Conservation (phyloP, 2,797 vertebrate species). For the Myotis myotis region DNA sequence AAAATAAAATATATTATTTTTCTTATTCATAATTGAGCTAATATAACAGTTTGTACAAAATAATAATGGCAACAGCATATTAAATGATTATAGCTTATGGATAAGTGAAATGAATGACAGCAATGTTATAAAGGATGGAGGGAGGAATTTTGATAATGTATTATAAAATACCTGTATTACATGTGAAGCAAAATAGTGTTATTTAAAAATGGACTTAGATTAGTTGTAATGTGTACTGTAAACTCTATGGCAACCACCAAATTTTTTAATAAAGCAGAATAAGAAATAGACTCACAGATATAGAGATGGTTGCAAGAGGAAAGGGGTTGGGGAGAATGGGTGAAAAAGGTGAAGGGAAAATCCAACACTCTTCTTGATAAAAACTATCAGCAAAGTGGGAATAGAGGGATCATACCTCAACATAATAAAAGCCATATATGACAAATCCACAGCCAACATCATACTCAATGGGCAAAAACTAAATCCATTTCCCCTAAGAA, state of each 20-base stretch:
- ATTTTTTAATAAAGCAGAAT: background rate
- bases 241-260: background rate
- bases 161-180: background rate
- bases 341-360: background rate
- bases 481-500: too few relatives aligned
- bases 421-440: too few relatives aligned
- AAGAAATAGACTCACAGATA: background rate
- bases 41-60: background rate
- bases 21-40: background rate
- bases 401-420: too few relatives aligned
- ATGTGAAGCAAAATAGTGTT: background rate
- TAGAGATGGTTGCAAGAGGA: background rate
- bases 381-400: too few relatives aligned
- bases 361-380: too few relatives aligned
- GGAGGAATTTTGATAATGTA: background rate
- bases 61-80: background rate
- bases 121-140: background rate
- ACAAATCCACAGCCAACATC: too few relatives aligned
- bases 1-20: too few relatives aligned
- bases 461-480: too few relatives aligned
- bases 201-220: conserved; percentile 2
- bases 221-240: background rate
- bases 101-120: background rate
- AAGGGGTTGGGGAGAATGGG: background rate
- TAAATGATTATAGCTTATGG: background rate